Evolutionary conservation across 2,113 vertebrate species (phyloP), one percentile per base, ranked within the genome.

Genomic region (Diglossa brunneiventris): DNA sequence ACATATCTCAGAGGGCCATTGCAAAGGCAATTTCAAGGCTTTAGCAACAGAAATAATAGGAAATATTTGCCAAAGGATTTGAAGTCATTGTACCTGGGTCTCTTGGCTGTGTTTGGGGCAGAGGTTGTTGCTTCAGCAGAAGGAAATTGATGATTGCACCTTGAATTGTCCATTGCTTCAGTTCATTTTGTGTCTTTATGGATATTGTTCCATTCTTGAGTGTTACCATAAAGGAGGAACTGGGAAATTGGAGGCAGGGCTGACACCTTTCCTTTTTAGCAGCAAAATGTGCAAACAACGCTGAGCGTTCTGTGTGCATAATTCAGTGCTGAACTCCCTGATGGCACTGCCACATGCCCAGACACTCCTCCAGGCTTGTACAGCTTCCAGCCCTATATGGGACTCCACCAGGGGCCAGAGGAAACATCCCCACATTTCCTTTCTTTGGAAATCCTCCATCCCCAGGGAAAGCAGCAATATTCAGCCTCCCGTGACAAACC

Each of bases 401-500:
- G 7, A 3, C 30, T 31, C 50, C 58, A 24, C 6, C 35, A 46
- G 56, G 23, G 30, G 46, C 17, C 52, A 61, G 44, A 35, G 46
- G 67, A 62, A 75, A 53, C 15, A 42, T 28, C 61, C 23, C 47
- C 18, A 2, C 15, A 1, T 52, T 78, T 69, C 11, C 31, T 44
- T 46, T 44, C 52, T 84, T 2, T 67, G 35, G 64, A 50, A 75
- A 42, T 27, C 56, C 53, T 64, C 55, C 50, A 30, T 75, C 19
- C 37, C 22, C 46, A 31, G 74, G 42, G 63, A 44, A 27, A 80
- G 49, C 39, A 78, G 28, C 27, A 67, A 31, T 21, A 15, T 21
- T 41, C 44, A 26, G 22, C 30, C 44, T 66, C 58, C 17, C 1
- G 0, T 55, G 44, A 28, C 1, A 44, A 24, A 70, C 3, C 5